These are phyloP conservation scores for Platygyra sinensis DNA, from an alignment of 64 coral and sea anemone genomes.

Conservation along the genomic window DNA sequence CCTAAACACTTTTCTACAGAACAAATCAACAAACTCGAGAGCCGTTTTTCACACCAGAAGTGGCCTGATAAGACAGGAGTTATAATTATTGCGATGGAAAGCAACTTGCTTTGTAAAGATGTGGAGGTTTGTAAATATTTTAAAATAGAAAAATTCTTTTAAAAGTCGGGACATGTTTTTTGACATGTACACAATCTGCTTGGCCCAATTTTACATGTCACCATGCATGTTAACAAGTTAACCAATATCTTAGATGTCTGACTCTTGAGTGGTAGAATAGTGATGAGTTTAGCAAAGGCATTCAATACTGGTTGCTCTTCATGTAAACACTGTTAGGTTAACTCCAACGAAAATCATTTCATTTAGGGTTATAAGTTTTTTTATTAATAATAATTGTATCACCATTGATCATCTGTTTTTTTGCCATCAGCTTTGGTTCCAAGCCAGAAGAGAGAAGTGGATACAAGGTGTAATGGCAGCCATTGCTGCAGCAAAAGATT, in stretches of 20 bases:
- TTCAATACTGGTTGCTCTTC: background rate
- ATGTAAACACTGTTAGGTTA: background rate
- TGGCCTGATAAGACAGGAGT: conserved; percentile 71
- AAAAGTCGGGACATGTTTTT: background rate
- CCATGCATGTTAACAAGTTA: background rate
- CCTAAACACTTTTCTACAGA: conserved; percentile 69
- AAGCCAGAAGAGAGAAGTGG: conserved; percentile 61
- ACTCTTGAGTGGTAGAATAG: background rate
- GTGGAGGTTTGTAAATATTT: conserved; percentile 46
- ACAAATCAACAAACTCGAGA: conserved; percentile 80
- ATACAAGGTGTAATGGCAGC: conserved; percentile 41
- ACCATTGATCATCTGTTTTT: background rate
- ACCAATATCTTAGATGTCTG: background rate
- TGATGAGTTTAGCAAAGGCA: background rate
- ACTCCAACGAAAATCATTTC: too few species aligned
- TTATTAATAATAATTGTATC: too few species aligned
- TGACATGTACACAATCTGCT: background rate
- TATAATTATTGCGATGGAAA: conserved; percentile 71
- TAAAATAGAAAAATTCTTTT: background rate
- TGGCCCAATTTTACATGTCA: background rate
- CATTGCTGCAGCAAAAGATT: conserved; percentile 41
- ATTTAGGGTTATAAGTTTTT: too few species aligned
- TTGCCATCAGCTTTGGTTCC: conserved; percentile 57
- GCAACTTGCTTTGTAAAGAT: conserved; percentile 64
- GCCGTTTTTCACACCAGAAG: conserved; percentile 69